Percentiles rank a stretch among this genome's conserved stretches.
Evolutionary conservation across 1,140 invertebrate genomes (phyloP).

Genomic region (Lordiphosa collinella): DNA sequence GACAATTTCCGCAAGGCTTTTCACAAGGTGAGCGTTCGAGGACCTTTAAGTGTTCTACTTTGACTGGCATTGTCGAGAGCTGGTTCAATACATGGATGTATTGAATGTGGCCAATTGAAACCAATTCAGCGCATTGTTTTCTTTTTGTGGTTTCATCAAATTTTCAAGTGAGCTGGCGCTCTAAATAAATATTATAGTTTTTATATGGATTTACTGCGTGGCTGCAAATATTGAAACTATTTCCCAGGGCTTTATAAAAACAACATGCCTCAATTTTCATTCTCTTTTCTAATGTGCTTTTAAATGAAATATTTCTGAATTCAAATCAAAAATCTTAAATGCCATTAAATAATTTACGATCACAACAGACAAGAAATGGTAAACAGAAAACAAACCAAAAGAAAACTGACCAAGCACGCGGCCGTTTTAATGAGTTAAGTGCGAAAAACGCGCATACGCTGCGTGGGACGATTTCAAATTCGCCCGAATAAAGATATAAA

Average conservation of each 20-base stretch:
- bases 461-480: slow-evolving; percentile 38
- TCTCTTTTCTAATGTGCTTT: slow-evolving; percentile 42
- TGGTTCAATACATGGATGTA: slow-evolving; percentile 46
- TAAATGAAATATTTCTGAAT: slow-evolving; percentile 49
- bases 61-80: slow-evolving; percentile 33
- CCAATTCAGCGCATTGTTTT: slow-evolving; percentile 21
- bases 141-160: slow-evolving; percentile 2
- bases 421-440: slow-evolving; percentile 65
- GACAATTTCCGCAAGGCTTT: slow-evolving; percentile 79
- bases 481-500: slow-evolving; percentile 39
- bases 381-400: slow-evolving; percentile 15
- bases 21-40: slow-evolving; percentile 63
- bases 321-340: slow-evolving; percentile 45
- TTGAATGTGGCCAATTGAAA: slow-evolving; percentile 26
- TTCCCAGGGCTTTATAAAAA: not conserved
- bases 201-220: slow-evolving; percentile 38
- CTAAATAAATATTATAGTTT: slow-evolving; percentile 1
- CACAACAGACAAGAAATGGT: slow-evolving; percentile 15
- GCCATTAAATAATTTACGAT: slow-evolving; percentile 61
- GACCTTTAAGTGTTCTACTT: slow-evolving; percentile 19
- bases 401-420: slow-evolving; percentile 22
- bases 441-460: slow-evolving; percentile 69
- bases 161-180: slow-evolving; percentile 16
- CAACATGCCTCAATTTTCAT: slow-evolving; percentile 19
- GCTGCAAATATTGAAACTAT: slow-evolving; percentile 3